Base-by-base conservation (phyloP, 2,888 invertebrate genomes). In the Masnerella sp. region DNA sequence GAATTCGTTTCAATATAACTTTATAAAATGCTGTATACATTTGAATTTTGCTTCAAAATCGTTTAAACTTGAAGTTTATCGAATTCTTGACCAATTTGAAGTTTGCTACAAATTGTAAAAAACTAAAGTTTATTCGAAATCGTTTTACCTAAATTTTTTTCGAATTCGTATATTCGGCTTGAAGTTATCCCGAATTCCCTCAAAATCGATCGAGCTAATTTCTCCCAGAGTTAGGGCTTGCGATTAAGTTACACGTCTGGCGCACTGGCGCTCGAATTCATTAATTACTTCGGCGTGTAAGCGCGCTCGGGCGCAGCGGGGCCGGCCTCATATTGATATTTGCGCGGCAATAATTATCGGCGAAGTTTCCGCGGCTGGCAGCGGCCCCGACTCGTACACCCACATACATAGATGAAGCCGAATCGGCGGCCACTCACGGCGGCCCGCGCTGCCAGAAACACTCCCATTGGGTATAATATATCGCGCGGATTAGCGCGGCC, bases 391-490 rank as follows among this genome's bases (percentile, higher is more conserved):
- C 64, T 17, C 30, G 34, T 11, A 12, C n/a, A 54, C 62, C 49
- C 12, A 65, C 69, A 61, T 61, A 70, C 65, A 65, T 65, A 65
- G 36, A 59, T 64, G 54, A 42, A 73, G 45, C 28, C 58, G 30
- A 49, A 70, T 77, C 74, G 67, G 71, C 49, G 40, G 51, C 70
- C 65, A 77, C 78, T 78, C 71, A 77, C 74, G 77, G 77, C 64
- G 38, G 45, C 49, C 32, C 32, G 67, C 15, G 9, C 77, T 82
- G 83, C 81, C 82, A 83, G 78, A 80, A 85, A 80, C 87, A 86
- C 83, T 85, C 85, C 81, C 81, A 79, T 83, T 83, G 80, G 82
- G 82, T 84, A 85, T 85, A 86, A 87, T 84, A 83, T 85, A 87
- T 86, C 82, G 85, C 81, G 74, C 78, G 84, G 85, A 87, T 87